Conservation (phyloP, 2,113 vertebrate genomes). For the Arenaria interpres region DNA sequence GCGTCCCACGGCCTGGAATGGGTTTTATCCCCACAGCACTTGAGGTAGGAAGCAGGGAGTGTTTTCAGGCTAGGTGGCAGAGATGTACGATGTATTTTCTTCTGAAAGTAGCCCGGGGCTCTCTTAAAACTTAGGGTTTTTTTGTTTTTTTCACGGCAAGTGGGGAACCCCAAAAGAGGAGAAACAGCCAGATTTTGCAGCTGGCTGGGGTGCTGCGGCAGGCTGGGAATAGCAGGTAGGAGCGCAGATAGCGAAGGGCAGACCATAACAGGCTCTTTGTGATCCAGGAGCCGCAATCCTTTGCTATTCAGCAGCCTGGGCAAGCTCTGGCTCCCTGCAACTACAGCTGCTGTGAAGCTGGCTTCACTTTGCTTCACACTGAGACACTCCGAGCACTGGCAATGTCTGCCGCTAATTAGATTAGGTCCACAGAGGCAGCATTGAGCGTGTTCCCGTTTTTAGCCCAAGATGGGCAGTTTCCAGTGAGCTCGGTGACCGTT, state of each 20-base stretch:
- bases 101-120: neutral
- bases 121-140: neutral
- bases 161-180: neutral
- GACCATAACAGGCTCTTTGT: neutral
- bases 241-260: neutral
- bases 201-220: neutral
- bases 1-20: neutral
- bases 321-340: neutral
- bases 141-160: neutral
- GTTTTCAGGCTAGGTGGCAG: neutral
- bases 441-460: neutral
- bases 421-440: neutral
- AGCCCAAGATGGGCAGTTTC: neutral
- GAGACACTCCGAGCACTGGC: neutral
- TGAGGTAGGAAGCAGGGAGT: neutral
- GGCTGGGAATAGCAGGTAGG: neutral
- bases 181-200: neutral
- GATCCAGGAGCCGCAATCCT: accelerated
- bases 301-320: neutral
- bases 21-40: neutral
- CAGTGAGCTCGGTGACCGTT: accelerated
- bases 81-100: neutral
- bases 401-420: neutral
- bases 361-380: neutral
- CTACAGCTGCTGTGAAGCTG: constrained; percentile 11